Conservation (phyloP, 2,888 invertebrate genomes). For the Rhamphomyia laevipes region DNA sequence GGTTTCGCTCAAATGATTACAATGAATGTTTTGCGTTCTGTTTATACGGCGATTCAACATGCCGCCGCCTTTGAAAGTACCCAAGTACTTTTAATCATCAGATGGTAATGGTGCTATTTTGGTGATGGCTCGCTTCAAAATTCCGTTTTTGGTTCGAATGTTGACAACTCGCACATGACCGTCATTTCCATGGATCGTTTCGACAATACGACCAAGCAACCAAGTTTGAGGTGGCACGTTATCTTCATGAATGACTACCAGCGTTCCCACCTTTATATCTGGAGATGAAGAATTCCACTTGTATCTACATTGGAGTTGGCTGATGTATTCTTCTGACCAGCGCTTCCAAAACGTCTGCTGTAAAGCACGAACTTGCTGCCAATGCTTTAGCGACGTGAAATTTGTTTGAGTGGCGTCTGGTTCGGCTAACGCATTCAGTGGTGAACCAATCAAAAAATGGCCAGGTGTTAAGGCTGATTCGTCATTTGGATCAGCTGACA, state of each 20-base stretch:
- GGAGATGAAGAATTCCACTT: constrained; percentile 4
- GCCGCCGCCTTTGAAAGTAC: not conserved
- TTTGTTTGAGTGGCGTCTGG: constrained; percentile 1
- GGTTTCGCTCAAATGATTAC: no score
- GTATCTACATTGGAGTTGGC: constrained; percentile 7
- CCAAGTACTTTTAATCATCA: not conserved
- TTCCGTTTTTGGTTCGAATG: constrained; percentile 6
- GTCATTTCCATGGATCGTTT: constrained; percentile 4
- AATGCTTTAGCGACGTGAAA: not conserved
- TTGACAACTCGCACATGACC: constrained; percentile 5
- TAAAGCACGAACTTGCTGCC: constrained; percentile 5
- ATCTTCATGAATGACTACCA: constrained; percentile 6
- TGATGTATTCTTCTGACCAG: constrained; percentile 6
- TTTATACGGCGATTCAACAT: not conserved
- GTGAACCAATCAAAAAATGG: not conserved
- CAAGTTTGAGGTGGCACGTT: constrained; percentile 8
- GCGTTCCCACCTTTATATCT: constrained; percentile 1
- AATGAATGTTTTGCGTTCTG: no score
- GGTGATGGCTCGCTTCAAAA: constrained; percentile 1
- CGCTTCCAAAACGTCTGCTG: constrained; percentile 8
- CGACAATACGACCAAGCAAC: constrained; percentile 7
- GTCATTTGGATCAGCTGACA: not conserved
- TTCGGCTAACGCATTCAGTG: not conserved
- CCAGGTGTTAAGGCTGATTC: not conserved
- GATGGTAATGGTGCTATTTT: constrained; percentile 8